Evolutionary conservation across 2,113 vertebrate genomes (phyloP).

Genomic region (Acinonyx jubatus): DNA sequence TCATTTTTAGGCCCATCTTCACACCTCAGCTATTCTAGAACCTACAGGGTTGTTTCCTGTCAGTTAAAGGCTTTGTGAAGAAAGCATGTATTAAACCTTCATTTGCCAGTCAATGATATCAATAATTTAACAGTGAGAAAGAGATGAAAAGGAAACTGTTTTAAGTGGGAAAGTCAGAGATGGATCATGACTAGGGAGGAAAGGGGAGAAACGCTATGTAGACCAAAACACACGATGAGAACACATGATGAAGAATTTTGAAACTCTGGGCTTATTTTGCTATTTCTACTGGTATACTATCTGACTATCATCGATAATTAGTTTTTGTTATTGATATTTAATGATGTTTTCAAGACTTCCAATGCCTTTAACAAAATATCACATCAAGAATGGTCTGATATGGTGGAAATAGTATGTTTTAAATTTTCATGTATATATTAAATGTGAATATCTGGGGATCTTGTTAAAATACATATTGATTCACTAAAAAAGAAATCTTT

Average conservation of each 20-base stretch:
- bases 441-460: too few relatives aligned
- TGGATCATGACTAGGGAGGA: background rate
- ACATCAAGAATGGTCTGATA: background rate
- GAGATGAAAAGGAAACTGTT: background rate
- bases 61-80: background rate
- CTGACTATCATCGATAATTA: background rate
- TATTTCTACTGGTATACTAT: background rate
- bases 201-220: background rate
- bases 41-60: background rate
- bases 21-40: background rate
- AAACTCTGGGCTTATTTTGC: slow-evolving; percentile 6
- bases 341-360: slow-evolving; percentile 15
- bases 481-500: background rate
- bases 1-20: background rate
- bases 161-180: background rate
- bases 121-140: slow-evolving; percentile 11
- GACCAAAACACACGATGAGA: background rate
- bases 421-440: too few relatives aligned
- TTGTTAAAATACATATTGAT: too few relatives aligned
- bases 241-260: slow-evolving; percentile 17
- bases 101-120: background rate
- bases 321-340: slow-evolving; percentile 26
- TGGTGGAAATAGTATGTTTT: too few relatives aligned
- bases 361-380: background rate
- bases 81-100: background rate